Conservation (phyloP, 2,888 invertebrate species). For the Cremastobaeus sp. region DNA sequence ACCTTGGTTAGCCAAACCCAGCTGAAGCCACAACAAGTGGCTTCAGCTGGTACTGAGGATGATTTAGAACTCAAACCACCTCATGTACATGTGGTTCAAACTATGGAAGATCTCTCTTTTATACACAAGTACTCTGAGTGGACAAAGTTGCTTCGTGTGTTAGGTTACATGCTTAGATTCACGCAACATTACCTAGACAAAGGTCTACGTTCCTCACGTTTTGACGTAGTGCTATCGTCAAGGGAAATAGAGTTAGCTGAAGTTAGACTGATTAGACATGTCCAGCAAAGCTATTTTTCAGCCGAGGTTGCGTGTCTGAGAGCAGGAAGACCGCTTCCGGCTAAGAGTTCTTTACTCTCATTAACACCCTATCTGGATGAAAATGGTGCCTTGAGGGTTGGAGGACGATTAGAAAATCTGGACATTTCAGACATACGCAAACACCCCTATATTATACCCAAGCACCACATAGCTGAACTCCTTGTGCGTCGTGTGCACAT, state of each 20-base stretch:
- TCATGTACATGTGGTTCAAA: not conserved
- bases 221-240: not conserved
- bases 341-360: not conserved
- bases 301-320: not conserved
- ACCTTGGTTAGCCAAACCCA: conserved; percentile 18
- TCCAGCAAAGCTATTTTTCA: not conserved
- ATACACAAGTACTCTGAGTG: not conserved
- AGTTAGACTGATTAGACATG: not conserved
- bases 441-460: conserved; percentile 5
- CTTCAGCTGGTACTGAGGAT: not conserved
- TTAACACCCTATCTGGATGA: conserved; percentile 6
- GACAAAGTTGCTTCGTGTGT: conserved; percentile 5
- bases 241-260: not conserved
- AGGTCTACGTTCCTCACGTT: not conserved
- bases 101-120: not conserved
- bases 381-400: not conserved
- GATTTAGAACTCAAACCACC: not conserved
- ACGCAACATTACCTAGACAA: not conserved
- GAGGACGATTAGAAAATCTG: not conserved
- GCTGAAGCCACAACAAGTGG: not conserved
- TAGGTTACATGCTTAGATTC: not conserved
- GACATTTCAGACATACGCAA: not conserved
- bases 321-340: not conserved
- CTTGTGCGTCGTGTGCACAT: not conserved
- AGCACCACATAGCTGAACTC: not conserved